These are phyloP conservation scores for Lomographa bimaculata DNA, from an alignment of 2,888 invertebrate genomes.

Conservation along the genomic window DNA sequence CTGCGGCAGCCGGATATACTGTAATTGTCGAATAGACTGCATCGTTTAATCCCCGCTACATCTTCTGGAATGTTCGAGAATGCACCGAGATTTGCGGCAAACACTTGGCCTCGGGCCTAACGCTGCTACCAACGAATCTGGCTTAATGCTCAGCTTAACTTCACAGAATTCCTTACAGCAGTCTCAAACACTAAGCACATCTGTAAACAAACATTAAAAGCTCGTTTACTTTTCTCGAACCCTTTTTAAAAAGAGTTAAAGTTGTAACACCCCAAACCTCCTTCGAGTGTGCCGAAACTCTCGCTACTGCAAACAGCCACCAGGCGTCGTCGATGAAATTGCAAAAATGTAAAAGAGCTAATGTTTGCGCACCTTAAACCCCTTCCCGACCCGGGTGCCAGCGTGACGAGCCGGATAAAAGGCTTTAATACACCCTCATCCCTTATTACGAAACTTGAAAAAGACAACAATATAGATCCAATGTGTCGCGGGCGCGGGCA, in stretches of 20 bases:
- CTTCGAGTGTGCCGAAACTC: conserved; percentile 55
- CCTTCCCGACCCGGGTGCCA: conserved; percentile 75
- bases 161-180: conserved; percentile 53
- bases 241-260: conserved; percentile 70
- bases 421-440: conserved; percentile 84
- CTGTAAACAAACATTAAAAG: conserved; percentile 64
- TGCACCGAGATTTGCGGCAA: conserved; percentile 77
- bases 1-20: conserved; percentile 70
- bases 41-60: conserved; percentile 78
- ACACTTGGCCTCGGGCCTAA: conserved; percentile 77
- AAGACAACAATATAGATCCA: conserved; percentile 84
- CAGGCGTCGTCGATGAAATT: conserved; percentile 79
- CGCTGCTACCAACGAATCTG: conserved; percentile 26
- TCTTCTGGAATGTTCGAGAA: conserved; percentile 80
- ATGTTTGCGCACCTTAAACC: conserved; percentile 83
- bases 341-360: conserved; percentile 84
- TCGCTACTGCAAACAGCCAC: conserved; percentile 70
- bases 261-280: conserved; percentile 63
- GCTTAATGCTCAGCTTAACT: conserved; percentile 71
- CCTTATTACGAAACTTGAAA: conserved; percentile 84
- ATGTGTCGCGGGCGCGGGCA: conserved; percentile 83
- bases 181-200: conserved; percentile 50
- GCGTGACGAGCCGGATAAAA: conserved; percentile 84
- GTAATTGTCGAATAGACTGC: conserved; percentile 80
- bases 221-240: conserved; percentile 64